Conservation (phyloP, 2,888 invertebrate species). For the Pedicia rivosa region DNA sequence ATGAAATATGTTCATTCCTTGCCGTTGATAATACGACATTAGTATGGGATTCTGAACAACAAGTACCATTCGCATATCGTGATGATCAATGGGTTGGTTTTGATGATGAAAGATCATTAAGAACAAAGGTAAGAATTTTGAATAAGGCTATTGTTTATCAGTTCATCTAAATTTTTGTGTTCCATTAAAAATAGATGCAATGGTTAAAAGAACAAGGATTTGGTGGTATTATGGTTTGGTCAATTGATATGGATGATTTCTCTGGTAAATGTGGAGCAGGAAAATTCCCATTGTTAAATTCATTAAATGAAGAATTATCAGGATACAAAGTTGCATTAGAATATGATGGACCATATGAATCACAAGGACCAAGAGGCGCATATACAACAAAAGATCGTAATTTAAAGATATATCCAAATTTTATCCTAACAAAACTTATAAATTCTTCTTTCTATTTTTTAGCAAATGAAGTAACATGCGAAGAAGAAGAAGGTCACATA, state of each 20-base stretch:
- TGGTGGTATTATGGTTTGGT: constrained; percentile 95
- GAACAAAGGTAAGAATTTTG: constrained; percentile 56
- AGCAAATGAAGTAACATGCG: constrained; percentile 81
- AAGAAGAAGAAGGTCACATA: constrained; percentile 89
- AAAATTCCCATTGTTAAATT: constrained; percentile 75
- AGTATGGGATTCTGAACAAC: constrained; percentile 92
- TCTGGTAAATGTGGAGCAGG: constrained; percentile 77
- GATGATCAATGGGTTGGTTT: constrained; percentile 90
- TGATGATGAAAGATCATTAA: constrained; percentile 80
- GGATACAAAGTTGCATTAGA: constrained; percentile 68
- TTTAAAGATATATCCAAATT: neutral
- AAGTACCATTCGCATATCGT: constrained; percentile 87
- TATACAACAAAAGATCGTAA: constrained; percentile 83
- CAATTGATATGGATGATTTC: constrained; percentile 91
- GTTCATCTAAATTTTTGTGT: neutral
- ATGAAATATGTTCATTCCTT: constrained; percentile 86
- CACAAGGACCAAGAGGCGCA: constrained; percentile 46
- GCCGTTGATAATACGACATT: constrained; percentile 79
- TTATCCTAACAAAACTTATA: neutral
- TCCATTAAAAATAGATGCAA: constrained; percentile 46
- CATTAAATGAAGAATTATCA: constrained; percentile 71
- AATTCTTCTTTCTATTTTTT: constrained; percentile 15
- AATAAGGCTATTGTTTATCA: neutral
- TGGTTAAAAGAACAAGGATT: constrained; percentile 90
- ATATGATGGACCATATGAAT: constrained; percentile 77